A percentile compares a stretch with the other conserved stretches of the same genome.
Conservation (phyloP, 2,888 invertebrate species). For the Mythimna albipuncta region DNA sequence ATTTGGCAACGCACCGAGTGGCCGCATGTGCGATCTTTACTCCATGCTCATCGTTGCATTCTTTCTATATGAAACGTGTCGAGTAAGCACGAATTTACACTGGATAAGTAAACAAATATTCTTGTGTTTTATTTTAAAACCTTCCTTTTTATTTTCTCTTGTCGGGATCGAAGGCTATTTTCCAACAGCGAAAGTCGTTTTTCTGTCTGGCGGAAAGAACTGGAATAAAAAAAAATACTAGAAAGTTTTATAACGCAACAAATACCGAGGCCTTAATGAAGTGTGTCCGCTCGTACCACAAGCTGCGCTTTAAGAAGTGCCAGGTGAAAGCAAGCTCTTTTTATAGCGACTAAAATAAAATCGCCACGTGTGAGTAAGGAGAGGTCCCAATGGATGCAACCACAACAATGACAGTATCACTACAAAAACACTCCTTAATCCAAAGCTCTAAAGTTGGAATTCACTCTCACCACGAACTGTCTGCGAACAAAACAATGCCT, state of each 20-base stretch:
- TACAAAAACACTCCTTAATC: constrained; percentile 68
- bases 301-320: constrained; percentile 75
- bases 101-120: constrained; percentile 66
- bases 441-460: constrained; percentile 68
- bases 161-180: constrained; percentile 42
- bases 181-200: constrained; percentile 52
- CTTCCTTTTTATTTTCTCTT: constrained; percentile 49
- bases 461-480: constrained; percentile 61
- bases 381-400: constrained; percentile 77
- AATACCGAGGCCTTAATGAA: constrained; percentile 76
- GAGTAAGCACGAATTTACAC: constrained; percentile 80
- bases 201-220: constrained; percentile 57
- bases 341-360: constrained; percentile 83
- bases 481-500: constrained; percentile 78
- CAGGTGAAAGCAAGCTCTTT: constrained; percentile 81
- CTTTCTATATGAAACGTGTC: constrained; percentile 79
- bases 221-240: constrained; percentile 57
- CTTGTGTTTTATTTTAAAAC: constrained; percentile 55
- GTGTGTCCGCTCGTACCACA: constrained; percentile 74
- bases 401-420: constrained; percentile 65
- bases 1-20: constrained; percentile 78
- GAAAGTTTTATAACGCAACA: constrained; percentile 69
- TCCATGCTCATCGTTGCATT: constrained; percentile 79
- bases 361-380: constrained; percentile 79
- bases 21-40: constrained; percentile 84